Base-by-base conservation (phyloP, 2,113 vertebrate species). In the Malaclemys terrapin region DNA sequence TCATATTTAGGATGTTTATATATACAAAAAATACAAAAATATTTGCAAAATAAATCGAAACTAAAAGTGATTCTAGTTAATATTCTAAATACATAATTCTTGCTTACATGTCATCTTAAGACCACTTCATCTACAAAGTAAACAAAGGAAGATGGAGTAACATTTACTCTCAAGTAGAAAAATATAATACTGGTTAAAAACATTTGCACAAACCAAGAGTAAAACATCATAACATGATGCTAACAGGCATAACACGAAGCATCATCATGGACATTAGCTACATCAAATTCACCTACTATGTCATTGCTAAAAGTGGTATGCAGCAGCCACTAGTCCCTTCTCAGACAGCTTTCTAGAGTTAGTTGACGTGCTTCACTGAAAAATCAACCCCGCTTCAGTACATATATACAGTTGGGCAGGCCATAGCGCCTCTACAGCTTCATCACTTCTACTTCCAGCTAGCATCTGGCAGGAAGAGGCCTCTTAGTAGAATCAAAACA, bases 401-500 rank as follows among this genome's bases (percentile, higher is more conserved):
- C 5, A 29, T 38, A 38, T 38, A 38, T 56, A 54, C 47, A 49
- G 27, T 78, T 76, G 90, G 10, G 8, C 4, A 22, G 78, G 87
- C 16, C 76, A 75, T 59, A 75, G 1, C 6, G 4, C 35, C 31
- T 80, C 62, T 42, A 35, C 27, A 89, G 83, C 84, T 56, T 62
- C 90, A 45, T 62, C 1, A 5, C 49, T 83, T 42, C 82, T 54
- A 35, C 57, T 76, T 20, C 17, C 3, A 0, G 16, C 0, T 59
- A 52, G 52, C 17, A 29, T 90, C n/a, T 42, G 45, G 31, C 50
- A 94, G 78, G 91, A 92, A 95, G 89, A 59, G 82, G 85, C 20
- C 84, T 93, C 90, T 91, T 80, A 75, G 85, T 0, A 69, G 85
- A 96, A 87, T 52, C 54, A 88, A 94, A 95, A 42, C 47, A 89